A percentile compares a stretch with the other conserved stretches of the same genome.
Conservation (phyloP, 2,797 vertebrate species). For the Uromys caudimaculatus region DNA sequence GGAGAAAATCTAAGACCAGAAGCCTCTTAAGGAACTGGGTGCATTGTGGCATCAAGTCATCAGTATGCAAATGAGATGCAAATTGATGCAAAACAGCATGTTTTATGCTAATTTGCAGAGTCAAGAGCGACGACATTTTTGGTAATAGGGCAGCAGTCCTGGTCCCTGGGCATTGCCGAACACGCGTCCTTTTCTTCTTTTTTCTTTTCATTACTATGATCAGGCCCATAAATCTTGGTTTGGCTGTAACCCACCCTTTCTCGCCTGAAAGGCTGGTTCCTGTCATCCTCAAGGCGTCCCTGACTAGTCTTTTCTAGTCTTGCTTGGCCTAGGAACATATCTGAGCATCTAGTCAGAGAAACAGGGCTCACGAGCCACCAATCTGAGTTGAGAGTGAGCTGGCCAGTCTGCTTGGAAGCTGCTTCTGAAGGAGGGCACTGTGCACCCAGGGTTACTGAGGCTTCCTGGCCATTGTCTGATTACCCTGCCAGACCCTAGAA, state of each 20-base stretch:
- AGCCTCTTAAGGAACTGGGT: constrained; percentile 77
- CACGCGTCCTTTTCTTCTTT: constrained; percentile 68
- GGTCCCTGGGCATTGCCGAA: constrained; percentile 83
- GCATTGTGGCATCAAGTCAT: constrained; percentile 78
- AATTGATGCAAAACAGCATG: constrained; percentile 84
- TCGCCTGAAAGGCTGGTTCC: constrained; percentile 62
- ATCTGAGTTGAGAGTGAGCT: not conserved
- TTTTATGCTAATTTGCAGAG: constrained; percentile 85
- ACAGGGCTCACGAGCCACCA: constrained; percentile 33
- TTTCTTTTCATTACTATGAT: constrained; percentile 81
- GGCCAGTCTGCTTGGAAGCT: not conserved
- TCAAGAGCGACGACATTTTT: constrained; percentile 81
- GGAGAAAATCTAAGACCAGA: constrained; percentile 73
- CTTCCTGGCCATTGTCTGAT: not conserved
- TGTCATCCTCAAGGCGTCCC: constrained; percentile 40
- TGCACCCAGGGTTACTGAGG: not conserved
- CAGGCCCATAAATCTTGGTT: constrained; percentile 79
- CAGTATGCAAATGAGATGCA: constrained; percentile 82
- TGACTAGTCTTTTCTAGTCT: not conserved
- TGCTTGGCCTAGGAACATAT: not conserved
- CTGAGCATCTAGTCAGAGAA: constrained; percentile 54
- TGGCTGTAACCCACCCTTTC: constrained; percentile 71
- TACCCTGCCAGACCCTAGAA: not conserved
- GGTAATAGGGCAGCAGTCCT: constrained; percentile 84
- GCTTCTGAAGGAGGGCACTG: not conserved